Evolutionary conservation across 92 coral and sea anemone genomes (phyloP).

Genomic region (Porites divaricata): DNA sequence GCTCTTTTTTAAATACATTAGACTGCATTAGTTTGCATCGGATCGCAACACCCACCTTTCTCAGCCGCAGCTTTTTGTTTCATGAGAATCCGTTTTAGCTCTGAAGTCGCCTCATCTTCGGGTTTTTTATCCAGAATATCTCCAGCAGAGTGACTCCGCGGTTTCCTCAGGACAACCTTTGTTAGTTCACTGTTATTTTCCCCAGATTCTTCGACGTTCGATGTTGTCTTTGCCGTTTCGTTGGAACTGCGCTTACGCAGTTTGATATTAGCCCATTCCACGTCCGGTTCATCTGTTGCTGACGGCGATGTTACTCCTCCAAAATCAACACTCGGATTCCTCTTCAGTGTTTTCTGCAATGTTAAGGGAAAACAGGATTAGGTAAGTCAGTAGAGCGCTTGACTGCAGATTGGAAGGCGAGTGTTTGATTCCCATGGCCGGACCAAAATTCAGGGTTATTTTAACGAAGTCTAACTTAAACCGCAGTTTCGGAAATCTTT

Average conservation of each 20-base stretch:
- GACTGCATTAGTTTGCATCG: too few relatives aligned
- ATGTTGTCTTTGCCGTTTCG: slow-evolving; percentile 12
- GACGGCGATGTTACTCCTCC: slow-evolving; percentile 14
- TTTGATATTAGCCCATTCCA: slow-evolving; percentile 74
- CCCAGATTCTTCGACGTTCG: slow-evolving; percentile 6
- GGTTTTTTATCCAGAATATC: slow-evolving; percentile 75
- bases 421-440: too few relatives aligned
- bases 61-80: slow-evolving; percentile 89
- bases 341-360: slow-evolving; percentile 71
- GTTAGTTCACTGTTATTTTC: slow-evolving; percentile 45
- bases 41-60: slow-evolving; percentile 57
- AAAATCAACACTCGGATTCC: slow-evolving; percentile 53
- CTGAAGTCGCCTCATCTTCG: slow-evolving; percentile 69
- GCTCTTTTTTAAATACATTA: too few relatives aligned
- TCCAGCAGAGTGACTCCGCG: slow-evolving; percentile 88
- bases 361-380: too few relatives aligned
- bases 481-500: too few relatives aligned
- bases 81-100: slow-evolving; percentile 73
- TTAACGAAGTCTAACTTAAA: too few relatives aligned
- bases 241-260: slow-evolving; percentile 72
- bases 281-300: slow-evolving; percentile 26
- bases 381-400: too few relatives aligned
- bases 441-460: too few relatives aligned
- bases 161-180: slow-evolving; percentile 69
- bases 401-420: too few relatives aligned